phyloP scores from a whole-genome alignment of 2,113 vertebrate species.

The Brachyhypopomus occidentalis region DNA sequence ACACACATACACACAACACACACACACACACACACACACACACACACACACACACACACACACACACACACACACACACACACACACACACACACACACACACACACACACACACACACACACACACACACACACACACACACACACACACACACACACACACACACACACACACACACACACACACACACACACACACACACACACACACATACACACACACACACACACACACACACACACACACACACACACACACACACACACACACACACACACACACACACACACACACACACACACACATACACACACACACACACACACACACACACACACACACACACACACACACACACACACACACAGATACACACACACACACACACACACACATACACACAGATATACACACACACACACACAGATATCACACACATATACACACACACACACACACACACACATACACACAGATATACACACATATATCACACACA shows the following conservation, averaged over 20 bases:
- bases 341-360: constrained; percentile 43
- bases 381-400: constrained; percentile 47
- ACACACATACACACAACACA: constrained; percentile 50
- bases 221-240: constrained; percentile 38
- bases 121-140: constrained; percentile 38
- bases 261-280: constrained; percentile 37
- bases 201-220: constrained; percentile 38
- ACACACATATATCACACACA: constrained; percentile 44
- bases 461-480: constrained; percentile 41
- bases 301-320: constrained; percentile 38
- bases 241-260: constrained; percentile 39
- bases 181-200: constrained; percentile 44
- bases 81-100: constrained; percentile 37
- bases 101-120: constrained; percentile 39
- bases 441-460: constrained; percentile 40
- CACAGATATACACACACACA: constrained; percentile 31
- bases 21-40: constrained; percentile 38
- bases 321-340: constrained; percentile 46
- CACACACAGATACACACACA: constrained; percentile 18
- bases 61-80: constrained; percentile 39
- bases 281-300: constrained; percentile 39
- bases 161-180: constrained; percentile 43
- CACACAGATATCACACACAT: no score
- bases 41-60: constrained; percentile 38
- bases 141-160: constrained; percentile 46